Conservation (phyloP, 2,888 invertebrate species). For the Psylliodes chrysocephalus region DNA sequence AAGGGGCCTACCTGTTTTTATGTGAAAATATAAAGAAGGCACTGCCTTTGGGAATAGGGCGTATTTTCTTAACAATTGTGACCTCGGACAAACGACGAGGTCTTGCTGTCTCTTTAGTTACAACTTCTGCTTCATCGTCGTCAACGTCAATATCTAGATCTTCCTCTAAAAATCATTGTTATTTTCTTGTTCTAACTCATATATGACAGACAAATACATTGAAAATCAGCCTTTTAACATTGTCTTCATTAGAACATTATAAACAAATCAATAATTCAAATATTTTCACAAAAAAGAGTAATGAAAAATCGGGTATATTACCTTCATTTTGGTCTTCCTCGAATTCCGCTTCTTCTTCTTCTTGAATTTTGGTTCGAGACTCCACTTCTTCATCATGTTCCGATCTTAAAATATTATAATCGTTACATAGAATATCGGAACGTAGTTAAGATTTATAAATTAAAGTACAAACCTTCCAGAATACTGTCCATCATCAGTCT, state of each 20-base stretch:
- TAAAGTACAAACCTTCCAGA: conserved; percentile 72
- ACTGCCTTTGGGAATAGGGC: conserved; percentile 90
- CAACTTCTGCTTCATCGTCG: conserved; percentile 60
- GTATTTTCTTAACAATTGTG: conserved; percentile 84
- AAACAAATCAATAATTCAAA: not conserved
- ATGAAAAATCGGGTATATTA: conserved; percentile 10
- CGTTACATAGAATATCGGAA: too few species aligned
- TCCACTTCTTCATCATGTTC: conserved; percentile 78
- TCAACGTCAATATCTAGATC: conserved; percentile 61
- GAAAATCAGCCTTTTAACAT: not conserved
- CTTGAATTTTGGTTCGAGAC: conserved; percentile 76
- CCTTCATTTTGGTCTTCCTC: conserved; percentile 68
- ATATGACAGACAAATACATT: conserved; percentile 31
- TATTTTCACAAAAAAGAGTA: not conserved
- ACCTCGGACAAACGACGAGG: conserved; percentile 89
- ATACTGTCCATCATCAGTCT: conserved; percentile 68
- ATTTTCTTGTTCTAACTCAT: conserved; percentile 55
- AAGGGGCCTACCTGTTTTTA: conserved; percentile 86
- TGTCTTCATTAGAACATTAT: not conserved
- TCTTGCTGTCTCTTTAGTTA: conserved; percentile 72
- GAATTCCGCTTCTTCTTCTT: conserved; percentile 76
- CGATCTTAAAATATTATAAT: conserved; percentile 70
- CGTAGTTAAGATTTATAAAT: too few species aligned
- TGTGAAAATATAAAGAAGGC: conserved; percentile 94
- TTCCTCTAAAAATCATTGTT: conserved; percentile 63